Conservation (phyloP, 92 coral and sea anemone genomes). For the Parazoanthus darwini region DNA sequence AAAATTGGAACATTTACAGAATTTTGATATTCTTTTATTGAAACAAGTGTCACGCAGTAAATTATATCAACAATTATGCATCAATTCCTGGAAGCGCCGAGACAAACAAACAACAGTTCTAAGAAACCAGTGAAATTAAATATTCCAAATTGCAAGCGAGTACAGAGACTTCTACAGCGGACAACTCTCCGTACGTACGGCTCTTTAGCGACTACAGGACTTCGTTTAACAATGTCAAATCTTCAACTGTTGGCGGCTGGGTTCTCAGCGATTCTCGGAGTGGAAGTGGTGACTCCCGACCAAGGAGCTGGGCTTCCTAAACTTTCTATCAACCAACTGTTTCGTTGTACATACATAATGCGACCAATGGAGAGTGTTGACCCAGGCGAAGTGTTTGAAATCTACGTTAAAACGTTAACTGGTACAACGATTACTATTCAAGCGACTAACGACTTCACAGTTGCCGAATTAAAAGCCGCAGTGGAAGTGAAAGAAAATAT, state of each 20-base stretch:
- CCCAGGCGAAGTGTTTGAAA: slow-evolving; percentile 30
- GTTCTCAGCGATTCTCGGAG: slow-evolving; percentile 60
- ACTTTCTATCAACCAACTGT: slow-evolving; percentile 52
- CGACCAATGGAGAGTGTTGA: slow-evolving; percentile 34
- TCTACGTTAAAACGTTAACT: slow-evolving; percentile 41
- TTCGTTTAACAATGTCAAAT: slow-evolving; percentile 21
- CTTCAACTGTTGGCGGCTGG: slow-evolving; percentile 57
- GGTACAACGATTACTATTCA: slow-evolving; percentile 35
- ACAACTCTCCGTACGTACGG: background rate
- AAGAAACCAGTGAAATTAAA: background rate
- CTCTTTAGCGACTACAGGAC: background rate
- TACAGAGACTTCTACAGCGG: background rate
- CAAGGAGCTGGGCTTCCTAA: slow-evolving; percentile 44
- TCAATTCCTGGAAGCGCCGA: background rate
- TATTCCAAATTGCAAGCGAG: background rate
- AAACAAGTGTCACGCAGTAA: background rate
- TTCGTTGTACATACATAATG: slow-evolving; percentile 47
- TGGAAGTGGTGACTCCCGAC: slow-evolving; percentile 45
- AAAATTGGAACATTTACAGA: no score
- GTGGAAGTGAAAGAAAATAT: slow-evolving; percentile 43
- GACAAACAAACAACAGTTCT: slow-evolving; percentile 10
- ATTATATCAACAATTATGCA: background rate
- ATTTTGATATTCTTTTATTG: no score
- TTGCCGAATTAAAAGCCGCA: slow-evolving; percentile 46
- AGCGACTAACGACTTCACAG: slow-evolving; percentile 41